These are phyloP conservation scores for Sinotaia quadrata DNA, from an alignment of 2,888 invertebrate genomes.

Conservation along the genomic window DNA sequence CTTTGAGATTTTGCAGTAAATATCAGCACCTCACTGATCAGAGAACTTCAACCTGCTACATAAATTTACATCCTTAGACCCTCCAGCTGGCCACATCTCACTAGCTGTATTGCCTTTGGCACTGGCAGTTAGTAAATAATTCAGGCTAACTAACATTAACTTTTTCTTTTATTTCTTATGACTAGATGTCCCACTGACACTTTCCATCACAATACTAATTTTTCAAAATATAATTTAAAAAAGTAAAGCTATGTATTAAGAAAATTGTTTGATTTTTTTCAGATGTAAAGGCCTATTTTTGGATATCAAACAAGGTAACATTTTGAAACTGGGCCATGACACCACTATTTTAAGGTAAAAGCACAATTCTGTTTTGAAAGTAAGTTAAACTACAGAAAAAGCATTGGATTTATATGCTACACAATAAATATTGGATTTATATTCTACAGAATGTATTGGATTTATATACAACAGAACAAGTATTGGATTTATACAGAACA, in stretches of 20 bases:
- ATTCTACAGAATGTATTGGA: too few relatives aligned
- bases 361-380: background rate
- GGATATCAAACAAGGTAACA: constrained; percentile 79
- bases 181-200: too few relatives aligned
- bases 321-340: constrained; percentile 78
- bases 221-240: too few relatives aligned
- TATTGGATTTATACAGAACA: too few relatives aligned
- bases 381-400: background rate
- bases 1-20: too few relatives aligned
- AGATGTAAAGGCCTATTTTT: constrained; percentile 79
- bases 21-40: too few relatives aligned
- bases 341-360: constrained; percentile 77
- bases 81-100: too few relatives aligned
- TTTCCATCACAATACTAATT: too few relatives aligned
- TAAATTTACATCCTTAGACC: too few relatives aligned
- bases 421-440: background rate
- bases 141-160: background rate
- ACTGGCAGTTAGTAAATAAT: background rate
- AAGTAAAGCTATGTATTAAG: background rate
- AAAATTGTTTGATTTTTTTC: constrained; percentile 30
- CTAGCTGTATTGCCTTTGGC: background rate
- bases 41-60: too few relatives aligned
- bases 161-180: background rate
- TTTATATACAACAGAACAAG: too few relatives aligned
- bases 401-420: background rate